Percentiles rank a stretch among this genome's conserved stretches.
Evolutionary conservation across 1,140 invertebrate genomes (phyloP).

Genomic region (Chymomyza costata): DNA sequence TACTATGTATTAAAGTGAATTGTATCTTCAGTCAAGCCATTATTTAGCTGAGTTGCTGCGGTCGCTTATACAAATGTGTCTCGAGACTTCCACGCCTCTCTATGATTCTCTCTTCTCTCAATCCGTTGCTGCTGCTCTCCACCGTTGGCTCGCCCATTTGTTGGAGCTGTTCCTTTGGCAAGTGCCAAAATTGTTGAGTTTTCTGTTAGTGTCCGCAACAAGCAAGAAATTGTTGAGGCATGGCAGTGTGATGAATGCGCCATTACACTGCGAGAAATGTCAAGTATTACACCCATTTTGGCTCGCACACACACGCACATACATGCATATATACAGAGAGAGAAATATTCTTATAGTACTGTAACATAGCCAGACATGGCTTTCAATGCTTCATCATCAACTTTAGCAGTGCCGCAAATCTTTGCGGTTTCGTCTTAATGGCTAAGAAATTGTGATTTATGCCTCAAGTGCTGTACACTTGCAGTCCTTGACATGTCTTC

Average conservation of each 20-base stretch:
- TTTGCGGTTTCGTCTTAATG: slow-evolving; percentile 70
- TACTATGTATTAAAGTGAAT: background rate
- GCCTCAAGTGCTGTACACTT: slow-evolving; percentile 57
- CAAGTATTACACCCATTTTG: slow-evolving; percentile 23
- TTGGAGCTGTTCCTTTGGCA: background rate
- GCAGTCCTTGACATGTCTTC: slow-evolving; percentile 16
- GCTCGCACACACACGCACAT: slow-evolving; percentile 9
- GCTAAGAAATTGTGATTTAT: slow-evolving; percentile 74
- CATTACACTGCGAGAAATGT: slow-evolving; percentile 18
- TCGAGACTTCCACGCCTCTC: slow-evolving; percentile 7
- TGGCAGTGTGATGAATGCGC: slow-evolving; percentile 8
- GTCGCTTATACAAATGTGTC: slow-evolving; percentile 34
- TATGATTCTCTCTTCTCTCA: background rate
- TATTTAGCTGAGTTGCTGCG: slow-evolving; percentile 25
- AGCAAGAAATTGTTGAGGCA: slow-evolving; percentile 43
- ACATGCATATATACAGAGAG: slow-evolving; percentile 6
- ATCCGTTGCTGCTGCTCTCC: no score
- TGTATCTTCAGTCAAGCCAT: background rate
- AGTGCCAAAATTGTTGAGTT: slow-evolving; percentile 33
- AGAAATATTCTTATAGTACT: no score
- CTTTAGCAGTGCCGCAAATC: slow-evolving; percentile 61
- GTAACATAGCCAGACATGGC: slow-evolving; percentile 14
- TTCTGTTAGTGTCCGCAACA: slow-evolving; percentile 43
- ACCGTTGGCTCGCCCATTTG: background rate
- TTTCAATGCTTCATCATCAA: slow-evolving; percentile 50